Base-by-base conservation (phyloP, 2,888 invertebrate genomes). In the Tholera decimalis region DNA sequence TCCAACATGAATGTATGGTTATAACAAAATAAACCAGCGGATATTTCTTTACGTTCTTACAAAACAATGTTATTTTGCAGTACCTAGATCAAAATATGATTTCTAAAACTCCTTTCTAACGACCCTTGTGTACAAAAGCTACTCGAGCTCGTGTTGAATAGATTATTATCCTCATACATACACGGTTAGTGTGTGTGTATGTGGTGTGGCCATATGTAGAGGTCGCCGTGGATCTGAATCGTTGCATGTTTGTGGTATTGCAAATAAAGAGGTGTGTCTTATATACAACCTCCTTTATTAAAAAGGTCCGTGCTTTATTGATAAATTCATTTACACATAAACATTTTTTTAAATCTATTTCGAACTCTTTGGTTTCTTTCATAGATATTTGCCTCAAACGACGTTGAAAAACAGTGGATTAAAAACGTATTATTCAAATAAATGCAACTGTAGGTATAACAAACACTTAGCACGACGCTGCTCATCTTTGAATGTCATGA, bases 61-160 rank as follows among this genome's bases (percentile, higher is more conserved):
- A 30, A 47, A 70, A 35, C 47, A 70, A 35, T 18, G 22, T 18
- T 60, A n/a, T 70, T 59, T 66, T 49, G 15, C 33, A 39, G 26
- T 61, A 61, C 15, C 73, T 46, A 62, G 63, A 67, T 67, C 62
- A 62, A 67, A 44, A 37, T 71, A 71, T 62, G 72, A 67, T 67
- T 67, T 67, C 33, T 67, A 67, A 44, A 67, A 22, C 62, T 37
- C 24, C 26, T 51, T 44, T 26, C 24, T 44, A 50, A 61, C 61
- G 44, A 71, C 43, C 61, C 44, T 61, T 67, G 18, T 50, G 37
- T 61, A 71, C 44, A 71, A 67, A 62, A 62, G 39, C 50, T 51
- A 63, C 37, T 39, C 64, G 22, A 46, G 72, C 37, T 39, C 64
- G 22, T 51, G 72, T 33, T 72, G 51, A 51, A 72, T 63, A 51